Evolutionary conservation across 2,113 vertebrate genomes (phyloP).

Genomic region (Okapia johnstoni): DNA sequence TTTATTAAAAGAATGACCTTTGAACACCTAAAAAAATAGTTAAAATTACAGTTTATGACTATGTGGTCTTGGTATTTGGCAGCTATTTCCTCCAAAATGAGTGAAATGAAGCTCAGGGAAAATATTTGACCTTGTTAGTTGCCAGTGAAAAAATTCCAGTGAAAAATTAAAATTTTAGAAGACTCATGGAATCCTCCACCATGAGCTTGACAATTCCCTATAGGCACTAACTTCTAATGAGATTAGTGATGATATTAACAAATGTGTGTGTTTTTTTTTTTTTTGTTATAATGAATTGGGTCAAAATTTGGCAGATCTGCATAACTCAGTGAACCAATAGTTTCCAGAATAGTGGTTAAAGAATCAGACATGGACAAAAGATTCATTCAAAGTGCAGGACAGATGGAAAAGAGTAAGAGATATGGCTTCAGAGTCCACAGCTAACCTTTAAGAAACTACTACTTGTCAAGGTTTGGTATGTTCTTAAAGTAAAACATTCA

Average conservation of each 20-base stretch:
- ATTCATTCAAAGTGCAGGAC: not conserved
- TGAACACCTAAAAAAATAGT: not conserved
- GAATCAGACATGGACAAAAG: not conserved
- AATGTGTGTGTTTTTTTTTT: not conserved
- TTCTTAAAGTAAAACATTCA: not conserved
- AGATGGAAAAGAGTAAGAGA: not conserved
- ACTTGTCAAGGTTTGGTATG: not conserved
- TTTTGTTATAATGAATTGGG: not conserved
- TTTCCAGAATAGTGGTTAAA: not conserved
- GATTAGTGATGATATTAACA: not conserved
- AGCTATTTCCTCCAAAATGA: not conserved
- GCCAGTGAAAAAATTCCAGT: not conserved
- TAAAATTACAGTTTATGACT: not conserved
- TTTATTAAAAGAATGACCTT: not conserved
- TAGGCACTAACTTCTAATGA: not conserved
- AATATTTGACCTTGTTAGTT: not conserved
- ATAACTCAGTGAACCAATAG: not conserved
- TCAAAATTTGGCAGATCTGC: not conserved
- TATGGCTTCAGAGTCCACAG: not conserved
- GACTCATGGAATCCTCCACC: not conserved
- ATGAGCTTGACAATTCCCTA: not conserved
- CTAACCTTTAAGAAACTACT: not conserved
- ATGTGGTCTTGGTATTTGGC: not conserved
- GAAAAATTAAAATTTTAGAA: not conserved
- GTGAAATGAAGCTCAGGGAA: not conserved